These are phyloP conservation scores for Tetramorium parvispinum DNA, from an alignment of 1,140 invertebrate genomes.

Conservation along the genomic window DNA sequence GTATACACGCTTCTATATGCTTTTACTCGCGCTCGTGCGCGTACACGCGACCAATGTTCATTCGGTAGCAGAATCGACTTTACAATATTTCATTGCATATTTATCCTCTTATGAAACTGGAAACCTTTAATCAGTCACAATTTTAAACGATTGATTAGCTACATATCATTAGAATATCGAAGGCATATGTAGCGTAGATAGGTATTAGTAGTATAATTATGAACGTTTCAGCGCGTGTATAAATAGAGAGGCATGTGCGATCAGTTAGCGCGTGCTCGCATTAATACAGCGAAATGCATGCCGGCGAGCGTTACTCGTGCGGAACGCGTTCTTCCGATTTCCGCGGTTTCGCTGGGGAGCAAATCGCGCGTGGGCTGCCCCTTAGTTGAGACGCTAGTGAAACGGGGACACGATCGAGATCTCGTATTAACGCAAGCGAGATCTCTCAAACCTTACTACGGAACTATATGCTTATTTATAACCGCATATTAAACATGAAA, in stretches of 20 bases:
- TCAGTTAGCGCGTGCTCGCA: constrained; percentile 49
- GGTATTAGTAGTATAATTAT: background rate
- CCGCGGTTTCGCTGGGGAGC: constrained; percentile 55
- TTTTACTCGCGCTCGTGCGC: constrained; percentile 62
- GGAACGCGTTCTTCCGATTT: constrained; percentile 69
- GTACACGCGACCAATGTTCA: constrained; percentile 55
- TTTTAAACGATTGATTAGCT: background rate
- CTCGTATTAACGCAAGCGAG: constrained; percentile 25
- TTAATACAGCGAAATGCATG: constrained; percentile 31
- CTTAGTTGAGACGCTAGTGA: background rate
- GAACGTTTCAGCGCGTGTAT: constrained; percentile 1
- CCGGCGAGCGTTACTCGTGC: constrained; percentile 53
- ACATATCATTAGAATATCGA: background rate
- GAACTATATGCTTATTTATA: constrained; percentile 11
- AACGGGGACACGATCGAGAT: constrained; percentile 33
- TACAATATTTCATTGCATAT: background rate
- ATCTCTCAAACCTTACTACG: constrained; percentile 19
- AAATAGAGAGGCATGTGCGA: constrained; percentile 3
- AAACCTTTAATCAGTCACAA: background rate
- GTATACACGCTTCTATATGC: background rate
- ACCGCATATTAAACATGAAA: background rate
- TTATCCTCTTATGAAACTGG: background rate
- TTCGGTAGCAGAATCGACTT: background rate
- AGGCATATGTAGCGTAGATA: too few species aligned
- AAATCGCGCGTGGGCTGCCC: constrained; percentile 48